Percentiles rank a stretch among this genome's conserved stretches.
These are phyloP conservation scores for Lacerta agilis DNA, from an alignment of 2,797 vertebrate species.

Conservation along the genomic window DNA sequence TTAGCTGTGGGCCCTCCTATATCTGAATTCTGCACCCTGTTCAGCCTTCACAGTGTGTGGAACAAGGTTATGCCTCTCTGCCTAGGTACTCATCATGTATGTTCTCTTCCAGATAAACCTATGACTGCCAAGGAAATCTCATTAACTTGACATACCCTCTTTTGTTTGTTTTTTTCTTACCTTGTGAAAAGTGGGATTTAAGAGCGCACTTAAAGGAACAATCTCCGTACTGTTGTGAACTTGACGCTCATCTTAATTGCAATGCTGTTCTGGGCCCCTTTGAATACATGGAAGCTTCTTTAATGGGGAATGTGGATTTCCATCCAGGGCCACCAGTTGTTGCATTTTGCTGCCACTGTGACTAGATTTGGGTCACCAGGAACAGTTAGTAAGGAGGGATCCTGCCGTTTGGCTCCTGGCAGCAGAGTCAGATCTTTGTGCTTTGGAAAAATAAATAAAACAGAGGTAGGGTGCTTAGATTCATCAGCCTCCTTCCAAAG, in stretches of 20 bases:
- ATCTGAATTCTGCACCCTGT: neutral
- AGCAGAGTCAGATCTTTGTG: neutral
- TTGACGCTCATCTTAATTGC: neutral
- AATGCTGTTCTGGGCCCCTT: neutral
- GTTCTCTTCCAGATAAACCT: neutral
- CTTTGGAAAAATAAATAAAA: neutral
- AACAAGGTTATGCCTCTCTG: neutral
- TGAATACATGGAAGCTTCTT: neutral
- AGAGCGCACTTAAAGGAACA: neutral
- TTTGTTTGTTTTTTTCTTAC: neutral
- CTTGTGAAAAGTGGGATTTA: neutral
- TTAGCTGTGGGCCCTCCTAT: neutral
- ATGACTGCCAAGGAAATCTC: neutral
- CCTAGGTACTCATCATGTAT: neutral
- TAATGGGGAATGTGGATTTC: neutral
- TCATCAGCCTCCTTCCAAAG: neutral
- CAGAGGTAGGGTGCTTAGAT: neutral
- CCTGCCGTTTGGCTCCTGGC: too few species aligned
- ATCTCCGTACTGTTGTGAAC: neutral
- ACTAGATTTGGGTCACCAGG: neutral
- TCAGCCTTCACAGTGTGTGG: neutral
- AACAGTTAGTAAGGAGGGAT: neutral
- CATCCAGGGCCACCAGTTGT: neutral
- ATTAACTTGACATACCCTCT: neutral
- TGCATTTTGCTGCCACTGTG: neutral